Base-by-base conservation (phyloP, 1,140 invertebrate species). In the Bombus affinis region DNA sequence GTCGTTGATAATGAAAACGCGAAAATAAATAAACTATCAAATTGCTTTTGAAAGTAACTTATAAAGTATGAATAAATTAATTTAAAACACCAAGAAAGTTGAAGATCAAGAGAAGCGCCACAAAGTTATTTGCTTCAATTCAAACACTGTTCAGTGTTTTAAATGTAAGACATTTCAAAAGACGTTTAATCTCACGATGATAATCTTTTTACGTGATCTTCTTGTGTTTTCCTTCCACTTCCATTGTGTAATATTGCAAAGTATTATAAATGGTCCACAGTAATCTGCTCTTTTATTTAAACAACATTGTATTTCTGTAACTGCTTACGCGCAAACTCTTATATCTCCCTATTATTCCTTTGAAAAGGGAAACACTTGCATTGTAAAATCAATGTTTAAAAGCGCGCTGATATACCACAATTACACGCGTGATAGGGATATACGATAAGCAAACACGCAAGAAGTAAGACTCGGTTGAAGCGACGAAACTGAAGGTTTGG, bases 171-270 rank as follows among this genome's bases (percentile, higher is more conserved):
- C 18, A 22, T 22, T 53, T 62, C 59, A n/a, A n/a, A 18, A 59
- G 71, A 77, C 53, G 70, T 83, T 83, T 70, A 76, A 83, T 68
- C 76, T 53, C 47, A 8, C 18, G 18, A 53, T 53, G 18, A 53
- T 22, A 22, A 53, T 22, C 72, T 42, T 72, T 81, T 73, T 70
- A 62, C 1, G 18, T 13, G 35, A 42, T 42, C 22, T 15, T 4
- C 73, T 25, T 2, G 12, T 65, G 22, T 37, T 74, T 62, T 62
- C 78, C 75, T 62, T 62, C 5, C 47, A 79, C 28, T 35, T 28
- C 4, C 35, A 37, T 70, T 47, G n/a, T 44, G 18, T 57, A 53
- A 75, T 44, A n/a, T 25, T 9, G 15, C 35, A 37, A 8, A n/a
- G 22, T 62, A 22, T 53, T 53, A 18, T 53, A 53, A 53, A 53